Conservation (phyloP, 2,888 invertebrate species). For the Eristalis arbustorum region DNA sequence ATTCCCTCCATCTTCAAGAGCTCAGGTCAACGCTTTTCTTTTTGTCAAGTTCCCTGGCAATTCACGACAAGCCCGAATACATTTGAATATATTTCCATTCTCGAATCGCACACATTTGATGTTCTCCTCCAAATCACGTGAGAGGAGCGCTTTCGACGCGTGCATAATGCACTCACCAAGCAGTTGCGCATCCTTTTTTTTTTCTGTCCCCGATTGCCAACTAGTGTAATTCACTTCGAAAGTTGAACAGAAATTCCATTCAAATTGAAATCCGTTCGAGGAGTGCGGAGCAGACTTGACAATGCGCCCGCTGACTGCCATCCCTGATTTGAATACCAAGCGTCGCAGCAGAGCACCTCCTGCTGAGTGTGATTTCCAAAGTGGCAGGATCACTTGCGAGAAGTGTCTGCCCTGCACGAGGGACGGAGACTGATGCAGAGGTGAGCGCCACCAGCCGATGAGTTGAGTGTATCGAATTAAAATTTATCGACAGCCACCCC, state of each 20-base stretch:
- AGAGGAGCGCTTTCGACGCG: slow-evolving; percentile 7
- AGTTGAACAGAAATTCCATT: slow-evolving; percentile 46
- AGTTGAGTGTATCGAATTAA: slow-evolving; percentile 46
- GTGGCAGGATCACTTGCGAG: slow-evolving; percentile 51
- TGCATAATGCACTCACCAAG: slow-evolving; percentile 46
- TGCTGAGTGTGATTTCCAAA: slow-evolving; percentile 29
- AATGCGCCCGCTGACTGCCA: slow-evolving; percentile 33
- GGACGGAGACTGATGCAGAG: not conserved
- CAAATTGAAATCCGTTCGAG: slow-evolving; percentile 31
- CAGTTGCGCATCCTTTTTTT: slow-evolving; percentile 40
- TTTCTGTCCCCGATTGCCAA: slow-evolving; percentile 22
- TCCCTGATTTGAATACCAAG: slow-evolving; percentile 61
- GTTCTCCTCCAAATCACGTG: not conserved
- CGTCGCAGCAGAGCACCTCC: not conserved
- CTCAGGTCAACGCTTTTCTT: not conserved
- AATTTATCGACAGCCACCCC: slow-evolving; percentile 32
- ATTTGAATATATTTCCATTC: slow-evolving; percentile 30
- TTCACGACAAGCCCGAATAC: slow-evolving; percentile 6
- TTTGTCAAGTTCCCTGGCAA: not conserved
- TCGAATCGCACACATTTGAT: not conserved
- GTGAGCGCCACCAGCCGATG: not conserved
- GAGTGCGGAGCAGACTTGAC: not conserved
- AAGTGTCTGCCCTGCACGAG: slow-evolving; percentile 23
- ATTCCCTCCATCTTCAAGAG: not conserved
- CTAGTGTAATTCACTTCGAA: slow-evolving; percentile 42